phyloP scores from a whole-genome alignment of 2,113 vertebrate species.

The Sorex araneus region DNA sequence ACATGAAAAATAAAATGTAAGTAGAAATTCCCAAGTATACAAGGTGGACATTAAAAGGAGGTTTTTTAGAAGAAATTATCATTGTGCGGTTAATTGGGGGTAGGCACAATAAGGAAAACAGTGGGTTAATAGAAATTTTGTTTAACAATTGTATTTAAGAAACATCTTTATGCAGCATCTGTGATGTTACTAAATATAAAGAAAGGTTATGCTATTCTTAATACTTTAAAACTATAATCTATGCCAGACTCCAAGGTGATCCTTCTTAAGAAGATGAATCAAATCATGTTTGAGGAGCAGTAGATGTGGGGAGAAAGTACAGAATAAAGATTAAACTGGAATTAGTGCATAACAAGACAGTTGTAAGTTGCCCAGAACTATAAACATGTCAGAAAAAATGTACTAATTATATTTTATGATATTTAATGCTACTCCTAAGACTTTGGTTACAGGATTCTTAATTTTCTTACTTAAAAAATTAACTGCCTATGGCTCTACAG shows the following conservation, averaged over 20 bases:
- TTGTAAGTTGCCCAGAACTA: slow-evolving; percentile 18
- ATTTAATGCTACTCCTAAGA: not conserved
- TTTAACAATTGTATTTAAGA: slow-evolving; percentile 12
- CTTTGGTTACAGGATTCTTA: not conserved
- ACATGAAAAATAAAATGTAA: not conserved
- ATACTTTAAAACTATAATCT: slow-evolving; percentile 69
- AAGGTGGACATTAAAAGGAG: not conserved
- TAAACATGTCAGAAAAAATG: slow-evolving; percentile 47
- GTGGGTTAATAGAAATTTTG: slow-evolving; percentile 48
- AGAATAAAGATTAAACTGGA: slow-evolving; percentile 19
- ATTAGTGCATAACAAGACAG: not conserved
- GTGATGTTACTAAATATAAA: slow-evolving; percentile 21
- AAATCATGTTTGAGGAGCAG: slow-evolving; percentile 1
- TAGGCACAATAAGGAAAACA: slow-evolving; percentile 35
- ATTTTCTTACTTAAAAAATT: too few relatives aligned
- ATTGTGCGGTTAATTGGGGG: not conserved
- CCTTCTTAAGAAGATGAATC: slow-evolving; percentile 52
- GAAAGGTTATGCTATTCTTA: slow-evolving; percentile 45
- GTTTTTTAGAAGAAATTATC: not conserved
- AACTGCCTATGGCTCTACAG: not conserved
- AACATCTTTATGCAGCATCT: slow-evolving; percentile 17
- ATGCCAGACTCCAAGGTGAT: slow-evolving; percentile 12
- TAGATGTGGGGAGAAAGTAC: not conserved
- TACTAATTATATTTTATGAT: not conserved
- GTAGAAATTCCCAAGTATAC: not conserved